Base-by-base conservation (phyloP, 2,888 invertebrate genomes). In the Thecophora atra region DNA sequence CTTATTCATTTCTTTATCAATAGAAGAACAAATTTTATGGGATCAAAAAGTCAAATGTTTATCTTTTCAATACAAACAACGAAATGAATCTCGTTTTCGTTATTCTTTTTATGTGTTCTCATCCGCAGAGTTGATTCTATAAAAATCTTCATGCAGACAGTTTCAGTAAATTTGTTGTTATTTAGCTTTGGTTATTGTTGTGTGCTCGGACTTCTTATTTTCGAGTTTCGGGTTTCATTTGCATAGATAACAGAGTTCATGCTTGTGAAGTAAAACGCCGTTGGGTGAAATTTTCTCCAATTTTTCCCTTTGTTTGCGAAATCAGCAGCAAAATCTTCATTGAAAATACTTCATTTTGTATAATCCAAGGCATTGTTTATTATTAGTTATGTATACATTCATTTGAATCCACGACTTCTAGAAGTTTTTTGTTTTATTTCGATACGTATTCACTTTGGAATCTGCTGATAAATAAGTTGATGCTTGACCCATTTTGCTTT, bases 221-320 rank as follows among this genome's bases (percentile, higher is more conserved):
- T 8, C 37, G 37, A 37, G 37, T 37, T 8, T 6, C 6, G 21
- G 26, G 26, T 24, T 65, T 19, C 52, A 24, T 65, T 65, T 65
- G 65, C 65, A 42, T 37, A 37, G 63, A 42, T 63, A 42, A 65
- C 51, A 28, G 28, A 51, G 52, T 51, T 52, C 19, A 26, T 52
- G 21, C 28, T n/a, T 24, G 26, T 58, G 19, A 17, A 21, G 56
- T 56, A 4, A 21, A 60, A 30, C 30, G 30, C 30, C 30, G 60
- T n/a, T 30, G 60, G 17, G 54, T 21, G 15, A 11, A 21, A 15
- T 3, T 8, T 13, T n/a, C 15, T 5, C 13, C 21, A 21, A 6
- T 21, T n/a, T 21, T 21, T 54, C n/a, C 54, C 24, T 21, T 54
- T 54, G 54, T 19, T 15, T n/a, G 51, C 51, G 4, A n/a, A 2